Conservation (phyloP, 2,113 vertebrate species). For the Acanthisitta chloris region DNA sequence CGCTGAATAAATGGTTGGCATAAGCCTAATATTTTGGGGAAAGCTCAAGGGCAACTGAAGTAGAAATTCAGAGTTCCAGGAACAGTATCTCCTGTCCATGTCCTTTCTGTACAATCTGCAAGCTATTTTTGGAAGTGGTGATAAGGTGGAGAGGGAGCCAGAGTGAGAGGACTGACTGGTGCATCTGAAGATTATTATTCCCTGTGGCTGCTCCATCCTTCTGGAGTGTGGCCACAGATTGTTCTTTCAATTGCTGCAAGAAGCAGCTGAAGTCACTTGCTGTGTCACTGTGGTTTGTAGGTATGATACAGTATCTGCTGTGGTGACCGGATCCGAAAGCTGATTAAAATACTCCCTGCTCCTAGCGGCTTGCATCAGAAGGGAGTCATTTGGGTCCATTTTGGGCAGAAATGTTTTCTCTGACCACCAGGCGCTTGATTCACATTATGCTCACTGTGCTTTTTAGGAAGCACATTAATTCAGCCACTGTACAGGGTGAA, state of each 20-base stretch:
- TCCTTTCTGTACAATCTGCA: constrained; percentile 39
- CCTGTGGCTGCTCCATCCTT: constrained; percentile 15
- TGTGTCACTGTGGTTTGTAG: constrained; percentile 28
- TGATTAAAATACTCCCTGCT: neutral
- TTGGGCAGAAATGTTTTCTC: neutral
- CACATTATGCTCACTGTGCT: neutral
- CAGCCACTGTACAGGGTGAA: neutral
- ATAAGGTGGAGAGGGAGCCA: constrained; percentile 22
- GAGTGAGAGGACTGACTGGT: constrained; percentile 19
- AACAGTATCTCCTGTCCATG: neutral
- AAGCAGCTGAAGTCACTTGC: constrained; percentile 16
- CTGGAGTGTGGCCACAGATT: constrained; percentile 39
- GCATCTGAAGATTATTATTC: constrained; percentile 48
- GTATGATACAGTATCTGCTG: neutral
- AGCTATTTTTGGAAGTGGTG: constrained; percentile 51
- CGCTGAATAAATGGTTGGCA: neutral
- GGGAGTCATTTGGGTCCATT: neutral
- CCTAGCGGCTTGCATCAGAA: neutral
- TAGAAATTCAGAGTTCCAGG: constrained; percentile 24
- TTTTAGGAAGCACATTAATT: constrained; percentile 41
- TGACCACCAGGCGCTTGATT: neutral
- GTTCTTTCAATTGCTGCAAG: constrained; percentile 21
- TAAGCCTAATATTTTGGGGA: constrained; percentile 20
- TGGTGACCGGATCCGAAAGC: neutral
- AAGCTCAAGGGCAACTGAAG: constrained; percentile 38